phyloP scores from a whole-genome alignment of 2,797 vertebrate species.

The Rhincodon typus region DNA sequence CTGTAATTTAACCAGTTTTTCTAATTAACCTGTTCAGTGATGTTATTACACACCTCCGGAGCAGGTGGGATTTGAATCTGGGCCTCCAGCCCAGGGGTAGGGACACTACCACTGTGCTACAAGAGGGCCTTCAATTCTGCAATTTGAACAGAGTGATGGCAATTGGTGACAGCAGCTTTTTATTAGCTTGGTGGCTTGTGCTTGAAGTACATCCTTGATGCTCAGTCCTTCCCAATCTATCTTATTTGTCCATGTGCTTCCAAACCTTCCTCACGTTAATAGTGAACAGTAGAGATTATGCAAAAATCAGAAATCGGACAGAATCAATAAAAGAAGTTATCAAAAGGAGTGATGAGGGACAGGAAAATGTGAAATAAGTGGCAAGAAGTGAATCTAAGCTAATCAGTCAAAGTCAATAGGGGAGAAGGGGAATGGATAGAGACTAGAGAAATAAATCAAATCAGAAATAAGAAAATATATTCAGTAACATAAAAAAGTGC shows the following conservation, averaged over 20 bases:
- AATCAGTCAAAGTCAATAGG: not conserved
- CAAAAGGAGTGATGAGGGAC: not conserved
- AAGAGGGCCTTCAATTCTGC: not conserved
- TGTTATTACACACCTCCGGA: too few species aligned
- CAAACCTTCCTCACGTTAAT: not conserved
- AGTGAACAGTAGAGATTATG: not conserved
- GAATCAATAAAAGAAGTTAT: not conserved
- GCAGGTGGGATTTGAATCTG: too few species aligned
- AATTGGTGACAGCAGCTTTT: not conserved
- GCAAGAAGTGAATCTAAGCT: not conserved
- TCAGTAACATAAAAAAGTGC: not conserved
- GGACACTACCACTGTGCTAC: too few species aligned
- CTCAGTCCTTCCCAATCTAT: not conserved
- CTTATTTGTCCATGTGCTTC: not conserved
- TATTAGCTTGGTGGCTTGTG: not conserved
- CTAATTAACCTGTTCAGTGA: too few species aligned
- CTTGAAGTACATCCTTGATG: not conserved
- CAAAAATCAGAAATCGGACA: not conserved
- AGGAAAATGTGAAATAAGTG: not conserved
- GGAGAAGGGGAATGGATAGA: not conserved
- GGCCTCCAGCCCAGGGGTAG: too few species aligned
- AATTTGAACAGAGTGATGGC: not conserved
- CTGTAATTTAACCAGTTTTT: too few species aligned
- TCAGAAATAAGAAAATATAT: not conserved
- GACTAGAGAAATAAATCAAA: not conserved